Evolutionary conservation across 2,888 invertebrate genomes (phyloP).

Genomic region (Hoplodrina ambigua): DNA sequence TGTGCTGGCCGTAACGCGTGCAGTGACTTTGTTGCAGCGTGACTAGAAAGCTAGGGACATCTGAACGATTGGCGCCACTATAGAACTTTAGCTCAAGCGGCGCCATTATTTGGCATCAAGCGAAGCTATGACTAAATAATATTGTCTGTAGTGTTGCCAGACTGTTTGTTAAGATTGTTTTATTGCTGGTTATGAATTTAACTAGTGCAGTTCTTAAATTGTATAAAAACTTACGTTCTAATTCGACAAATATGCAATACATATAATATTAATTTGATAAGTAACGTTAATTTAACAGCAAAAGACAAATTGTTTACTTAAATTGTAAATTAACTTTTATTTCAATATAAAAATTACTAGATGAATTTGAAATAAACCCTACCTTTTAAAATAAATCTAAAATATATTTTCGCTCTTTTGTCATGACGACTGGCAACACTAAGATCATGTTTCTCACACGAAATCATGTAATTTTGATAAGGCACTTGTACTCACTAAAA

Average conservation of each 20-base stretch:
- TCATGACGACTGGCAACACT: slow-evolving; percentile 58
- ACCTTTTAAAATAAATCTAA: neutral
- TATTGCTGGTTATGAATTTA: neutral
- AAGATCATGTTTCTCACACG: slow-evolving; percentile 40
- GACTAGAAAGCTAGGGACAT: slow-evolving; percentile 61
- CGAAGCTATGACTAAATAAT: slow-evolving; percentile 65
- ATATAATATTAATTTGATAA: neutral
- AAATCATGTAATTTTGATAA: slow-evolving; percentile 65
- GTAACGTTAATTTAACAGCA: neutral
- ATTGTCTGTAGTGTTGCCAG: slow-evolving; percentile 59
- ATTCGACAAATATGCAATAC: neutral
- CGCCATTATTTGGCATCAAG: slow-evolving; percentile 65
- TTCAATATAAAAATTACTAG: slow-evolving; percentile 3
- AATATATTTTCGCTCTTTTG: neutral
- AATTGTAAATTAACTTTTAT: neutral
- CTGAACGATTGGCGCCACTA: slow-evolving; percentile 37
- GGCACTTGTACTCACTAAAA: slow-evolving; percentile 71
- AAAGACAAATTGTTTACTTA: slow-evolving; percentile 8
- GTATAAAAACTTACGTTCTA: neutral
- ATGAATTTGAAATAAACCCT: neutral
- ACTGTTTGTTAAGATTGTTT: slow-evolving; percentile 1
- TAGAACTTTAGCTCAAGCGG: slow-evolving; percentile 18
- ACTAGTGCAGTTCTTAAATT: neutral
- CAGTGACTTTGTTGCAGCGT: slow-evolving; percentile 56
- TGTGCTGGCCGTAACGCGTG: slow-evolving; percentile 35